Conservation (phyloP, 2,888 invertebrate species). For the Celastrina argiolus region DNA sequence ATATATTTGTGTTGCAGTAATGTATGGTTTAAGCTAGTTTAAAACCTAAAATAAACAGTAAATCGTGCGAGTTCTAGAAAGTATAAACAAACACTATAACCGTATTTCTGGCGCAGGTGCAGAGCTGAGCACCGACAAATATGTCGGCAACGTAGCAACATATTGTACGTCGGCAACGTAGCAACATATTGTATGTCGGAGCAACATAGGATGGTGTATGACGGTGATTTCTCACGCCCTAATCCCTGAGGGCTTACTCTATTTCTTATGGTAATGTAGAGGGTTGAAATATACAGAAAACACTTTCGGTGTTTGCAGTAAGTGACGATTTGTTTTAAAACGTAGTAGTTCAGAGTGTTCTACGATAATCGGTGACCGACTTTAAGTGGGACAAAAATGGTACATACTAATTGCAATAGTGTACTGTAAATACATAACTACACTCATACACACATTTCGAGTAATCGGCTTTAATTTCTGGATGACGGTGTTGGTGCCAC, state of each 20-base stretch:
- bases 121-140: background rate
- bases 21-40: background rate
- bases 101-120: background rate
- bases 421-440: no score
- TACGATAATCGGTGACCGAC: no score
- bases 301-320: background rate
- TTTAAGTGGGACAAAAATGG: no score
- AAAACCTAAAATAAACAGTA: background rate
- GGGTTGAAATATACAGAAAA: background rate
- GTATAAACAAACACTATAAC: slow-evolving; percentile 1
- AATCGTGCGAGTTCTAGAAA: background rate
- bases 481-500: no score
- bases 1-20: no score
- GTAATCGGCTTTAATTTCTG: no score
- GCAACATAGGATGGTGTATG: background rate
- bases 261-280: background rate
- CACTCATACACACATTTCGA: no score
- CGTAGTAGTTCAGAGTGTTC: no score
- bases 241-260: background rate
- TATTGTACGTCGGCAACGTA: background rate
- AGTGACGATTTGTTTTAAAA: background rate
- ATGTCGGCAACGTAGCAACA: background rate
- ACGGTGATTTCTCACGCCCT: slow-evolving; percentile 4
- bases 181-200: no score
- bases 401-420: no score